Conservation (phyloP, 2,113 vertebrate genomes). For the Archocentrus centrarchus region DNA sequence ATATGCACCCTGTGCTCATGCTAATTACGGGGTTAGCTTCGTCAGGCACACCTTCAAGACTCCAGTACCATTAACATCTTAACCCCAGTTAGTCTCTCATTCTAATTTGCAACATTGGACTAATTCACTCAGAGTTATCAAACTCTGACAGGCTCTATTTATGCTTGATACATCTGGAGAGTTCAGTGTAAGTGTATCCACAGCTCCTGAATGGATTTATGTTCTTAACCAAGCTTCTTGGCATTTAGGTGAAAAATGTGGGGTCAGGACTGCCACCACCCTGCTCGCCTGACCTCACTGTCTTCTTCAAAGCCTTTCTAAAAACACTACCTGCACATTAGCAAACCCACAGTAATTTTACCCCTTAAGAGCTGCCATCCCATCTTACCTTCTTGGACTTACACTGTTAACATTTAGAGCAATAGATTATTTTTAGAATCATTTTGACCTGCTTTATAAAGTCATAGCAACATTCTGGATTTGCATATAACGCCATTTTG, state of each 20-base stretch:
- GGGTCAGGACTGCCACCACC: not conserved
- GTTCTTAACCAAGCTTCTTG: slow-evolving; percentile 7
- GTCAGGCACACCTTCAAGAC: slow-evolving; percentile 34
- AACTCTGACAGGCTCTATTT: not conserved
- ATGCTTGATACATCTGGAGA: not conserved
- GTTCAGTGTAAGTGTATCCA: not conserved
- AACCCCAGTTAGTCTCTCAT: not conserved
- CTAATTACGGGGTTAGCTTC: slow-evolving; percentile 52
- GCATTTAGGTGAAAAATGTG: slow-evolving; percentile 38
- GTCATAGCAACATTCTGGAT: slow-evolving; percentile 1
- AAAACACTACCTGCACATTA: slow-evolving; percentile 35
- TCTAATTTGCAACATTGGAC: slow-evolving; percentile 15
- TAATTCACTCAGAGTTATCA: slow-evolving; percentile 15
- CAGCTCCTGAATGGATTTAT: not conserved
- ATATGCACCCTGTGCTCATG: slow-evolving; percentile 23
- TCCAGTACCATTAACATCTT: slow-evolving; percentile 41
- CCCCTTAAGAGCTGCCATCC: slow-evolving; percentile 2
- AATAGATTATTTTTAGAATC: slow-evolving; percentile 34
- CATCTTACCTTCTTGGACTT: slow-evolving; percentile 23
- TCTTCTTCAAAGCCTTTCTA: slow-evolving; percentile 7
- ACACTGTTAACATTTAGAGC: slow-evolving; percentile 36
- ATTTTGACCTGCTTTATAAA: slow-evolving; percentile 3
- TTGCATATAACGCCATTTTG: slow-evolving; percentile 3
- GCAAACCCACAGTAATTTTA: not conserved
- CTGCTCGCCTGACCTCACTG: not conserved